Percentiles rank a stretch among this genome's conserved stretches.
These are phyloP conservation scores for Heterodera schachtii DNA, from an alignment of 1,140 invertebrate species.

Conservation along the genomic window DNA sequence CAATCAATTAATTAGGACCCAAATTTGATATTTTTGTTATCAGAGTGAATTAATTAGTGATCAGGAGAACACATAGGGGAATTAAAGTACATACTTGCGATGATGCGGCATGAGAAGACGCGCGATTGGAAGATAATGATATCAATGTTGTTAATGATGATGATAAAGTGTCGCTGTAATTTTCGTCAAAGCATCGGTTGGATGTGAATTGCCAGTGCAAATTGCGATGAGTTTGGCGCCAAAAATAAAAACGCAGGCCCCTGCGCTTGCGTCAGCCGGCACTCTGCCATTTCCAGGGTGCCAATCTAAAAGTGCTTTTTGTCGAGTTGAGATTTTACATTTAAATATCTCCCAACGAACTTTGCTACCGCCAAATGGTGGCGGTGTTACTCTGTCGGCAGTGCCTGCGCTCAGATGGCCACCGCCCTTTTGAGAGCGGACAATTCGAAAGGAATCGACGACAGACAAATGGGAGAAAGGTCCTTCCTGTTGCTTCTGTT, in stretches of 20 bases:
- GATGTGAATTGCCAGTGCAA: slow-evolving; percentile 3
- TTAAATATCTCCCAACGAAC: too few relatives aligned
- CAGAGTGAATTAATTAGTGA: neutral
- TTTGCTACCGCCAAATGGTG: slow-evolving; percentile 3
- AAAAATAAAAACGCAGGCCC: neutral
- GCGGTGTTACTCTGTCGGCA: neutral
- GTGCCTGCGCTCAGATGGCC: slow-evolving; percentile 1
- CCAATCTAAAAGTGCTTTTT: too few relatives aligned
- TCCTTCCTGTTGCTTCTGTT: too few relatives aligned
- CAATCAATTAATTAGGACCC: too few relatives aligned
- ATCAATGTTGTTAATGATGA: neutral
- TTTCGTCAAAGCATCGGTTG: neutral
- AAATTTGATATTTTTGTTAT: too few relatives aligned
- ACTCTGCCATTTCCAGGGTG: neutral
- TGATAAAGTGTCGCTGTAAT: neutral
- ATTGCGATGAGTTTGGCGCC: neutral
- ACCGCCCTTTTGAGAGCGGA: neutral
- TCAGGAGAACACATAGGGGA: too few relatives aligned
- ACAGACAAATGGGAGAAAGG: neutral
- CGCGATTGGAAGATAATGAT: neutral
- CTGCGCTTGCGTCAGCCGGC: neutral
- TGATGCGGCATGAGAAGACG: neutral
- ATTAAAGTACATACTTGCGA: neutral
- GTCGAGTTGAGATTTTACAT: too few relatives aligned
- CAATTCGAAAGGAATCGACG: neutral